Percentiles rank a stretch among this genome's conserved stretches.
Evolutionary conservation across 2,797 vertebrate species (phyloP).

Genomic region (Huso huso): DNA sequence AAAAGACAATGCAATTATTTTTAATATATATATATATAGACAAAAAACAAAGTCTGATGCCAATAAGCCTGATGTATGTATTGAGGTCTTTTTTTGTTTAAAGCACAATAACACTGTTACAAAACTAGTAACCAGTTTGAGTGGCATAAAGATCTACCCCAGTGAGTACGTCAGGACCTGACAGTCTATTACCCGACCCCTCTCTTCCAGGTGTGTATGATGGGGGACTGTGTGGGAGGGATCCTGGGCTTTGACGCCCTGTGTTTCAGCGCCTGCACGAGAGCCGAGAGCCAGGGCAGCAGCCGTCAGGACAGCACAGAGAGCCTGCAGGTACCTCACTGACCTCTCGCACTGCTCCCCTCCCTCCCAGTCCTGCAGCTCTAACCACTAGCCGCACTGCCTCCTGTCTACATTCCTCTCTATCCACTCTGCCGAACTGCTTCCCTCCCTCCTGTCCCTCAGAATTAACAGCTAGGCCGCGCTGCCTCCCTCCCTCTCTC

Average conservation of each 20-base stretch:
- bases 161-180: no score
- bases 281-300: conserved; percentile 68
- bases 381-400: no score
- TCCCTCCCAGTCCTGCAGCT: no score
- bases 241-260: conserved; percentile 95
- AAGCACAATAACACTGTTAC: no score
- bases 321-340: conserved; percentile 78
- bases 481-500: conserved; percentile 16
- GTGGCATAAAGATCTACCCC: no score
- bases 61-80: no score
- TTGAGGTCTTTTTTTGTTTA: no score
- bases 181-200: neutral
- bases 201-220: conserved; percentile 78
- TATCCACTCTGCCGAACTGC: neutral
- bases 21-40: no score
- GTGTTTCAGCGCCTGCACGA: conserved; percentile 79
- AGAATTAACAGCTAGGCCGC: neutral
- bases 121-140: no score
- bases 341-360: neutral
- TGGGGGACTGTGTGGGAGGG: conserved; percentile 93
- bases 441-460: no score
- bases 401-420: neutral
- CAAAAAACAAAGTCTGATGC: no score
- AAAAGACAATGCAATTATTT: no score
- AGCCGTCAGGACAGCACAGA: conserved; percentile 81